A percentile compares a stretch with the other conserved stretches of the same genome.
These are phyloP conservation scores for Spinus pinus DNA, from an alignment of 2,797 vertebrate genomes.

Conservation along the genomic window DNA sequence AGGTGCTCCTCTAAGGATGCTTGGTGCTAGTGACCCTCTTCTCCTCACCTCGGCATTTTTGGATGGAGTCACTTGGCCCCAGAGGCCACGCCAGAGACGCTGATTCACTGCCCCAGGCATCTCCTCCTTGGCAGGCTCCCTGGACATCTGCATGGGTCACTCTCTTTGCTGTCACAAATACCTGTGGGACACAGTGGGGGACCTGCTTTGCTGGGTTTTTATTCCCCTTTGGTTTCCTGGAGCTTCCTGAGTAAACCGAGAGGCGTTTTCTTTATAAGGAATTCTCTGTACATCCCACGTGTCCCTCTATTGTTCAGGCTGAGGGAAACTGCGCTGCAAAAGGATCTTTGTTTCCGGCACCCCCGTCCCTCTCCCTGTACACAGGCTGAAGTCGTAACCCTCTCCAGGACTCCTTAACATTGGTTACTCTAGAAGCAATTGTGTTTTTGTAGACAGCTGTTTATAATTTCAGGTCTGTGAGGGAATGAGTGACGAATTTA, in stretches of 20 bases:
- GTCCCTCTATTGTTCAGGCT: constrained; percentile 4
- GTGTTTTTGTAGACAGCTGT: constrained; percentile 33
- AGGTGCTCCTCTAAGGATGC: not conserved
- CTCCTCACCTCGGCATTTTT: not conserved
- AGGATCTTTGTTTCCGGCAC: constrained; percentile 20
- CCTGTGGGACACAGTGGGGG: not conserved
- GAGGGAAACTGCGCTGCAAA: not conserved
- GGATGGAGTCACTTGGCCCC: not conserved
- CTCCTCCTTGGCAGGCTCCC: not conserved
- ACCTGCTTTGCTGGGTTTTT: not conserved
- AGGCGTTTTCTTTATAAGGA: constrained; percentile 2
- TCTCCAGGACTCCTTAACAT: not conserved
- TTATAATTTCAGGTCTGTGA: constrained; percentile 45
- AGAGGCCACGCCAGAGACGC: not conserved
- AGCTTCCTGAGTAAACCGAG: not conserved
- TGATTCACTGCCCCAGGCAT: constrained; percentile 33
- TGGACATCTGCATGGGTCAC: not conserved
- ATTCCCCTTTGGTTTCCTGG: not conserved
- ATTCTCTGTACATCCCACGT: not conserved
- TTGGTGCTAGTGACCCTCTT: not conserved
- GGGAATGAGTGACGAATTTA: constrained; percentile 11
- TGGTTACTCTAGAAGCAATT: not conserved
- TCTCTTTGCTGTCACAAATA: not conserved
- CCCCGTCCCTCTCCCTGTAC: not conserved
- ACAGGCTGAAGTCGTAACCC: not conserved